Conservation (phyloP, 2,113 vertebrate species). For the Vidua macroura region DNA sequence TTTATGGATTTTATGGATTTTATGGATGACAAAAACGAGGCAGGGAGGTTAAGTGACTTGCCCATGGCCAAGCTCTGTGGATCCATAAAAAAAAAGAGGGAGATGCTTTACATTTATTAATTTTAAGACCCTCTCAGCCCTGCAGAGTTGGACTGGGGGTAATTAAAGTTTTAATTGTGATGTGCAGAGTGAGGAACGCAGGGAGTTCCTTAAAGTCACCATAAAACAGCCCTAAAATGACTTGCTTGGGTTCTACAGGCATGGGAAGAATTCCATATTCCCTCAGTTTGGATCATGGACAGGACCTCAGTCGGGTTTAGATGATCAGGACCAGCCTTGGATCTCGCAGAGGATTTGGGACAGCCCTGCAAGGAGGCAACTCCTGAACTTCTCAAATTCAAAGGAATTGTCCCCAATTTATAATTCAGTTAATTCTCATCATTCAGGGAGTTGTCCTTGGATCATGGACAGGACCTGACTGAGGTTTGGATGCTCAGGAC, state of each 20-base stretch:
- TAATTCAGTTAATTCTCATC: neutral
- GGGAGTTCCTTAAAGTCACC: neutral
- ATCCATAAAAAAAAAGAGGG: neutral
- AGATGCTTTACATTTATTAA: neutral
- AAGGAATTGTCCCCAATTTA: neutral
- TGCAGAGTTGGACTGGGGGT: neutral
- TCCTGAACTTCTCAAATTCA: fast-evolving
- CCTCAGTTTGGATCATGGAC: fast-evolving
- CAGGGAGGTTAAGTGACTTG: conserved; percentile 20
- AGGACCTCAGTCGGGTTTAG: fast-evolving
- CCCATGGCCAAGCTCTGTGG: neutral
- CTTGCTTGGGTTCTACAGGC: neutral
- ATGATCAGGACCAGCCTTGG: neutral
- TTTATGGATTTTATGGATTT: conserved; percentile 16
- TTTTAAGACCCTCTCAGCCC: neutral
- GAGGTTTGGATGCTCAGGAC: neutral
- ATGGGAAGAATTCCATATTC: neutral
- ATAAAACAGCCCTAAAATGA: neutral
- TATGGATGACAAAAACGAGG: conserved; percentile 11
- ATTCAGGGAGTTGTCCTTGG: too few species aligned
- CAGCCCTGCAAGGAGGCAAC: neutral
- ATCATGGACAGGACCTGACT: neutral
- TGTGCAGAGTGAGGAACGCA: neutral
- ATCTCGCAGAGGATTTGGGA: neutral
- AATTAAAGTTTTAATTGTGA: neutral